Evolutionary conservation across 2,888 invertebrate species (phyloP).

Genomic region (Tortricodes alternella): DNA sequence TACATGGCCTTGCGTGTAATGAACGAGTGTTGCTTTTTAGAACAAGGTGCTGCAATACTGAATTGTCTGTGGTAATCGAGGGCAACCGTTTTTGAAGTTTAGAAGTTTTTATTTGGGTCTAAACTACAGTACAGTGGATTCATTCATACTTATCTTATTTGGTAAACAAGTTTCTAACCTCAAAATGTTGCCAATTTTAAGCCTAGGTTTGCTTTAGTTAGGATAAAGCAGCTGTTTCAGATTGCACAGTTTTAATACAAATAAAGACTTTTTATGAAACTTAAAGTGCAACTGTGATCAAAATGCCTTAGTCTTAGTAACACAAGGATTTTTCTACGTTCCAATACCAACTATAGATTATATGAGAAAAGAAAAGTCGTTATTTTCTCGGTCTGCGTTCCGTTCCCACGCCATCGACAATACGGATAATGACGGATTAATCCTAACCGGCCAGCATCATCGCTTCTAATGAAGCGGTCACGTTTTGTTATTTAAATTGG

Average conservation of each 20-base stretch:
- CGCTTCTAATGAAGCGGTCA: slow-evolving; percentile 39
- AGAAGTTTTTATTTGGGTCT: background rate
- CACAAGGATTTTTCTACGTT: no score
- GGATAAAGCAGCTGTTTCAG: no score
- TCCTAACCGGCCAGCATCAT: slow-evolving; percentile 38
- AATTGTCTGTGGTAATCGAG: slow-evolving; percentile 11
- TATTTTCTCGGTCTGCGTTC: background rate
- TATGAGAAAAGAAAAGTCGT: slow-evolving; percentile 8
- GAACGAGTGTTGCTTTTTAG: slow-evolving; percentile 10
- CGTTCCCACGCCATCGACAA: slow-evolving; percentile 27
- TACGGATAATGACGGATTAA: slow-evolving; percentile 24
- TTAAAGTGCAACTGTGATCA: no score
- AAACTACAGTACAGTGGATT: background rate
- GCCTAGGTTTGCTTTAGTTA: no score
- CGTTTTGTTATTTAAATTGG: slow-evolving; percentile 33
- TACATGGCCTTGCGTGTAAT: slow-evolving; percentile 2
- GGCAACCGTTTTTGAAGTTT: background rate
- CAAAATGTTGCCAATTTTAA: no score
- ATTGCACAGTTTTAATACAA: no score
- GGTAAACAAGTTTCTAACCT: no score
- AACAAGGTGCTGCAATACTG: slow-evolving; percentile 13
- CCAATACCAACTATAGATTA: background rate
- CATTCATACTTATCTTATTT: no score
- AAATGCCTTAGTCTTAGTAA: no score
- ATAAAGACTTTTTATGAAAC: no score